Conservation (phyloP, 2,797 vertebrate genomes). For the Malacoraja senta region DNA sequence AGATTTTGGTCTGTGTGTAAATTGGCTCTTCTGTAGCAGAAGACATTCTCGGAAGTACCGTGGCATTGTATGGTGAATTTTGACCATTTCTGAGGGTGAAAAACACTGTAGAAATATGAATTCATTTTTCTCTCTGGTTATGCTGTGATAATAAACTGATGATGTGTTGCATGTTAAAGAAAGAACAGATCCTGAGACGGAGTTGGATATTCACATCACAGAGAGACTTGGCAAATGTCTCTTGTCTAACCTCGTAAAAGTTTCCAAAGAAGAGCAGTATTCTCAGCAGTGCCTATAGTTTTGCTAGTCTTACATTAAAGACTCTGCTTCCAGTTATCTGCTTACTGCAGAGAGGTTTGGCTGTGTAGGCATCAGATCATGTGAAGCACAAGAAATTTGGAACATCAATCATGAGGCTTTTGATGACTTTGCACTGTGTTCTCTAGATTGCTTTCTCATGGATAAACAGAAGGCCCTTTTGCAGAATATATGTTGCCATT, state of each 20-base stretch:
- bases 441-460: neutral
- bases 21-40: neutral
- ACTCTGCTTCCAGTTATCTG: neutral
- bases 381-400: neutral
- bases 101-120: neutral
- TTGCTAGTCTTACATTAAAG: neutral
- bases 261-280: neutral
- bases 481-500: neutral
- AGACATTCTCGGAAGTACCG: neutral
- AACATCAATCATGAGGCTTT: neutral
- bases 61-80: neutral
- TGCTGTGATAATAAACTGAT: neutral
- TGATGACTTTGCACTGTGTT: neutral
- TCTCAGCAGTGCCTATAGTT: neutral
- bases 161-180: neutral
- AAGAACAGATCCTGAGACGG: neutral
- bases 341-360: neutral
- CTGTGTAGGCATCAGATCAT: neutral
- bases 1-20: neutral
- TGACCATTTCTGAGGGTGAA: neutral
- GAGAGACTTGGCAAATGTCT: neutral
- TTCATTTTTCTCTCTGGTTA: neutral
- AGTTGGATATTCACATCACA: neutral
- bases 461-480: neutral
- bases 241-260: neutral